These are phyloP conservation scores for Pipistrellus nathusii DNA, from an alignment of 2,797 vertebrate species.

Conservation along the genomic window DNA sequence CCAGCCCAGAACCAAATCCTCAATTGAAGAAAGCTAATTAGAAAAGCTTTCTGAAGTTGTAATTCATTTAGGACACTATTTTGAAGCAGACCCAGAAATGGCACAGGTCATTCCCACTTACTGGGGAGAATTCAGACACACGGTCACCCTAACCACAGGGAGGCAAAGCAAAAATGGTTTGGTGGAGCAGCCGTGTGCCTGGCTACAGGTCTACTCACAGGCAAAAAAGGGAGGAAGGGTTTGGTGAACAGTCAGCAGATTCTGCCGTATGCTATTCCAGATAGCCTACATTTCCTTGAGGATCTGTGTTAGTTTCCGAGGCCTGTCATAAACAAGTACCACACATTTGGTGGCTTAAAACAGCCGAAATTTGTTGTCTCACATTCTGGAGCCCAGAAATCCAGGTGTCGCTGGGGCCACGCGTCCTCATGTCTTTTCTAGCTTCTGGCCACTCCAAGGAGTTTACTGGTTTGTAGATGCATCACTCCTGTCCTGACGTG, in stretches of 20 bases:
- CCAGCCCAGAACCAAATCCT: not conserved
- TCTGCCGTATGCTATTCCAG: not conserved
- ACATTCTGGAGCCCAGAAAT: not conserved
- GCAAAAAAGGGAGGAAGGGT: not conserved
- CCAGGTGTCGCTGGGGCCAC: accelerated
- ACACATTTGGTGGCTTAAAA: not conserved
- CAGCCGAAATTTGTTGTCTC: not conserved
- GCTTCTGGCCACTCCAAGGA: not conserved
- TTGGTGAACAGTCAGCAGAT: not conserved
- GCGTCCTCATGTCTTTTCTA: not conserved
- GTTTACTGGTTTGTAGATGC: not conserved
- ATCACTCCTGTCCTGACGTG: not conserved
- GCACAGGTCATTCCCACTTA: not conserved
- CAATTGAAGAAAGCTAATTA: not conserved
- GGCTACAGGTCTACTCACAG: not conserved
- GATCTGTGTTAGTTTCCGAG: not conserved
- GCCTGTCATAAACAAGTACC: not conserved
- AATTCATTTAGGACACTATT: not conserved
- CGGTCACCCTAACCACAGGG: not conserved
- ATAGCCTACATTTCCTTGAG: not conserved
- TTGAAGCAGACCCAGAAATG: not conserved
- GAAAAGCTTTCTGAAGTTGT: not conserved
- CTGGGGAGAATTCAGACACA: not conserved
- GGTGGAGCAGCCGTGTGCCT: not conserved
- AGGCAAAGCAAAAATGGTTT: not conserved